Percentiles rank a stretch among this genome's conserved stretches.
These are phyloP conservation scores for Octodonta nipae DNA, from an alignment of 2,888 invertebrate species.

Conservation along the genomic window DNA sequence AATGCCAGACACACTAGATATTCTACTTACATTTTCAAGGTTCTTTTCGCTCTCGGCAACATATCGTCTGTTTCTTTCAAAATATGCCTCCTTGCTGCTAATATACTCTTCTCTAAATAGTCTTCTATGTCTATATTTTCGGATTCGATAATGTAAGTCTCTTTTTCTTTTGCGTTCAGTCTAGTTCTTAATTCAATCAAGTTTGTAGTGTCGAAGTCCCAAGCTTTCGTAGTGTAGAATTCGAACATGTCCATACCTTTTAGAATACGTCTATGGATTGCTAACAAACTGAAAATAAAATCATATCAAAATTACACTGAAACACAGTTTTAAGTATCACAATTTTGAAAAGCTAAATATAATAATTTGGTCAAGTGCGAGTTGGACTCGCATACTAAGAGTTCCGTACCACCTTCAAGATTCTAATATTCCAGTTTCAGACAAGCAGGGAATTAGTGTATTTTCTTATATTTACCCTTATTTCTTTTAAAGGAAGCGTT, in stretches of 20 bases:
- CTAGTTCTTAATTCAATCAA: slow-evolving; percentile 42
- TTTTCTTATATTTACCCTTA: too few species aligned
- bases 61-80: slow-evolving; percentile 71
- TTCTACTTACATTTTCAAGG: slow-evolving; percentile 69
- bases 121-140: slow-evolving; percentile 57
- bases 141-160: slow-evolving; percentile 51
- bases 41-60: slow-evolving; percentile 62
- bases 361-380: too few species aligned
- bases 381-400: too few species aligned
- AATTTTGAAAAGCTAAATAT: too few species aligned
- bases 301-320: neutral
- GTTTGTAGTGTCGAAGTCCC: slow-evolving; percentile 69
- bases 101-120: slow-evolving; percentile 70
- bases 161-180: slow-evolving; percentile 51
- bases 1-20: too few species aligned
- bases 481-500: too few species aligned
- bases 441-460: too few species aligned
- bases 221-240: slow-evolving; percentile 81
- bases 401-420: too few species aligned
- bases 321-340: too few species aligned
- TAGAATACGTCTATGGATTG: slow-evolving; percentile 43
- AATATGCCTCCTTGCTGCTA: slow-evolving; percentile 63
- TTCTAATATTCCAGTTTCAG: too few species aligned
- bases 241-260: slow-evolving; percentile 81
- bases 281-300: slow-evolving; percentile 9